Evolutionary conservation across 2,888 invertebrate species (phyloP), one percentile per base, ranked within the genome.

Genomic region (Lypha dubia): DNA sequence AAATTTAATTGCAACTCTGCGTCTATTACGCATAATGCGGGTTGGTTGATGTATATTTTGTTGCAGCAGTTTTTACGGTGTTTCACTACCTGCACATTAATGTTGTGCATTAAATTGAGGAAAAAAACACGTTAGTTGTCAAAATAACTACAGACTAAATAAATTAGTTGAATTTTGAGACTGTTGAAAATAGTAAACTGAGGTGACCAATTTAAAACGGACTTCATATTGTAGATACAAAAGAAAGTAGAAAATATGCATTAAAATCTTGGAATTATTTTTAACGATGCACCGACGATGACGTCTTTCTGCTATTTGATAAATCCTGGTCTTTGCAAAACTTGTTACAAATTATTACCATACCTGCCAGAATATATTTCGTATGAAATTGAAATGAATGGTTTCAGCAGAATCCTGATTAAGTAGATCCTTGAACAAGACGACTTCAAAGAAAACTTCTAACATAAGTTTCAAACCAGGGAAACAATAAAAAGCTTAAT

Each of bases 1-100:
- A 84, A 81, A 63, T 74, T 77, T 84, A 81, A 84, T 84, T 81
- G 80, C 74, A 73, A 73, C 73, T 80, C 68, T 73, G 71, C 28
- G 49, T 77, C 76, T 68, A 49, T 84, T 80, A 84, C 84, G 81
- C 84, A 81, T 74, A 38, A 56, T 73, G 53, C 2, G 24, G 60
- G n/a, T 44, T 17, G 60, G 20, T 32, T 20, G 6, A 20, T 22
- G 28, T 3, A 8, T 24, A 17, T 53, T 51, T 35, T 49, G 0
- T 32, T 32, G 35, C 9, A 22, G 38, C 5, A 22, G 15, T 68
- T 38, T 68, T 53, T n/a, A 35, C n/a, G 38, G 22, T 35, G 35
- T 65, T 63, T 38, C 35, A 83, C 68, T 83, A 83, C 77, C 83
- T 74, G 83, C n/a, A 13, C n/a, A 38, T 20, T 51, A 60, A 74